Percentiles rank a stretch among this genome's conserved stretches.
phyloP scores from a whole-genome alignment of 2,888 invertebrate genomes.

The Mesochorus sp. region DNA sequence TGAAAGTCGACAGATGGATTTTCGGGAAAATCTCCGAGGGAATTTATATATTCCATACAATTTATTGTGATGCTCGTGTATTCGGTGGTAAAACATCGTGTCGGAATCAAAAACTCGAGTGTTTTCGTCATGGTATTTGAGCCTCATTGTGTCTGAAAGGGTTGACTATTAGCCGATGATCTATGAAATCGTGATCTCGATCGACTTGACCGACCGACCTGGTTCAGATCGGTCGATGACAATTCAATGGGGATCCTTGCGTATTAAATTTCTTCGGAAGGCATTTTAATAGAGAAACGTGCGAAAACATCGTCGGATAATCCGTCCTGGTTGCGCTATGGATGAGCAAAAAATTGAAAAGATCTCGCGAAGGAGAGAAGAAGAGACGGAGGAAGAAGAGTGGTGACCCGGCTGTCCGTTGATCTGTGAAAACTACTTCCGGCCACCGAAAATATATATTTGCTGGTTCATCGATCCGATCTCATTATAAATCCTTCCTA shows the following conservation, averaged over 20 bases:
- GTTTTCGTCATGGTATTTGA: no score
- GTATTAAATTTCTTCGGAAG: constrained; percentile 11
- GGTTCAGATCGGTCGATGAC: constrained; percentile 38
- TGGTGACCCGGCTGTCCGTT: constrained; percentile 72
- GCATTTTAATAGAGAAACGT: constrained; percentile 54
- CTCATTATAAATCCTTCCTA: constrained; percentile 54
- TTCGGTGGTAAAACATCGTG: no score
- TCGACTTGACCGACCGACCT: constrained; percentile 44
- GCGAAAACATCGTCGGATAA: constrained; percentile 53
- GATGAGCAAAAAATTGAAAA: constrained; percentile 50
- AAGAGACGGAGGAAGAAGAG: constrained; percentile 54
- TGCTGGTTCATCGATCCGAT: constrained; percentile 50
- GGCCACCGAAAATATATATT: constrained; percentile 65
- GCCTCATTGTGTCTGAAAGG: no score
- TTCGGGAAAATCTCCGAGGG: no score
- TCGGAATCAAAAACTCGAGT: background rate
- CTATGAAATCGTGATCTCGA: constrained; percentile 45
- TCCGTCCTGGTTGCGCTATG: constrained; percentile 44
- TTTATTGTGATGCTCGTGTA: no score
- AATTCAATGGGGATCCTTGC: constrained; percentile 30
- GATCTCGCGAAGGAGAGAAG: constrained; percentile 15
- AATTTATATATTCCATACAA: no score
- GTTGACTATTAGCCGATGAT: background rate
- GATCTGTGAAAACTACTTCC: constrained; percentile 72
- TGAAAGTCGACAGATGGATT: constrained; percentile 30